Evolutionary conservation across 1,140 invertebrate genomes (phyloP).

Genomic region (Cephus cinctus): DNA sequence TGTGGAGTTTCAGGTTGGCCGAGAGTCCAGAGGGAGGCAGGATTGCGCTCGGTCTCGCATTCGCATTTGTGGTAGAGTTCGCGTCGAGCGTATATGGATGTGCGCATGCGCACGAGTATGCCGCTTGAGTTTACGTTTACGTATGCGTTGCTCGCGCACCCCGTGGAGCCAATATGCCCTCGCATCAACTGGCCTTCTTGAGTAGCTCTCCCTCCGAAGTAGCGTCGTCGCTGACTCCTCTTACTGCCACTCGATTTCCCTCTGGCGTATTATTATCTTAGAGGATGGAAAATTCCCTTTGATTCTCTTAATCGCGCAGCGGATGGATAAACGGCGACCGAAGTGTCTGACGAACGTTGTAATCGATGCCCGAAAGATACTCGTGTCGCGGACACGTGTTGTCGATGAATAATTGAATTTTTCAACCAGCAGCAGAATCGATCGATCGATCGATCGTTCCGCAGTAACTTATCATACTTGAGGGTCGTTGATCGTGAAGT

Average conservation of each 20-base stretch:
- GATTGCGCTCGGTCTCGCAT: background rate
- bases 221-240: conserved; percentile 9
- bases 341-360: no score
- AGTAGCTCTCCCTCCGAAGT: conserved; percentile 40
- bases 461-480: no score
- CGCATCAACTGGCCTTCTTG: conserved; percentile 48
- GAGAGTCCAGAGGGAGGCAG: background rate
- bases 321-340: background rate
- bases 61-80: no score
- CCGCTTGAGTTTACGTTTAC: conserved; percentile 33
- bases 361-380: background rate
- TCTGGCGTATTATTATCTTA: no score
- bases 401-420: no score
- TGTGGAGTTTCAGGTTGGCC: conserved; percentile 19
- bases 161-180: conserved; percentile 53
- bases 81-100: background rate
- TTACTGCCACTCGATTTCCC: no score
- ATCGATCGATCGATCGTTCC: no score
- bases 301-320: no score
- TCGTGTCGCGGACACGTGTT: no score
- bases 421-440: no score
- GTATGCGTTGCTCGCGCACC: conserved; percentile 36
- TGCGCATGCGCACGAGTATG: conserved; percentile 2
- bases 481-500: no score
- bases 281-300: no score